A percentile compares a stretch with the other conserved stretches of the same genome.
phyloP scores from a whole-genome alignment of 2,113 vertebrate genomes.

The Terrapene triunguis region DNA sequence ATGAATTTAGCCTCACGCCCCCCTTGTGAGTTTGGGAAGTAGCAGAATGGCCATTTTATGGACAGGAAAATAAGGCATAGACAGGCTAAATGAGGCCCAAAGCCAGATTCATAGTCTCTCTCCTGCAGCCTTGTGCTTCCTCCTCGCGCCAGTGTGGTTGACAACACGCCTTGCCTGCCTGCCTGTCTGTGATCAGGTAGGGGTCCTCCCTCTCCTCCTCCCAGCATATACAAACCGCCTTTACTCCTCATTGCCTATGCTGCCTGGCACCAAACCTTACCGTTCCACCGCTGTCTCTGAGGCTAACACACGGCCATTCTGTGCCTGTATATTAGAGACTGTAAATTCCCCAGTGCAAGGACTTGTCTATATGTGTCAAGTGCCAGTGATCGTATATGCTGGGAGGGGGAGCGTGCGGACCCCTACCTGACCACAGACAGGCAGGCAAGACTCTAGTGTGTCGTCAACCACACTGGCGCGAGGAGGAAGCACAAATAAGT shows the following conservation, averaged over 20 bases:
- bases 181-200: background rate
- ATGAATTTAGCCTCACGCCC: background rate
- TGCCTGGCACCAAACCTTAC: background rate
- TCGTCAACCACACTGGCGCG: too few relatives aligned
- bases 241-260: background rate
- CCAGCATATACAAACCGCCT: background rate
- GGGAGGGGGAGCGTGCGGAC: too few relatives aligned
- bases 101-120: background rate
- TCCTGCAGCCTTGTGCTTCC: background rate
- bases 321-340: background rate
- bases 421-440: too few relatives aligned
- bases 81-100: background rate
- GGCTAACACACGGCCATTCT: background rate
- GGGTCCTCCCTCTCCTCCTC: too few relatives aligned
- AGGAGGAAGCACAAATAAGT: background rate
- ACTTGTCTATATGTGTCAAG: too few relatives aligned
- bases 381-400: background rate
- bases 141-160: background rate
- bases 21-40: too few relatives aligned
- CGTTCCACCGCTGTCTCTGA: background rate
- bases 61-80: background rate
- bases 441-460: too few relatives aligned
- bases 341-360: background rate
- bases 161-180: background rate
- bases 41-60: background rate